Base-by-base conservation (phyloP, 2,113 vertebrate genomes). In the Mus spicilegus region DNA sequence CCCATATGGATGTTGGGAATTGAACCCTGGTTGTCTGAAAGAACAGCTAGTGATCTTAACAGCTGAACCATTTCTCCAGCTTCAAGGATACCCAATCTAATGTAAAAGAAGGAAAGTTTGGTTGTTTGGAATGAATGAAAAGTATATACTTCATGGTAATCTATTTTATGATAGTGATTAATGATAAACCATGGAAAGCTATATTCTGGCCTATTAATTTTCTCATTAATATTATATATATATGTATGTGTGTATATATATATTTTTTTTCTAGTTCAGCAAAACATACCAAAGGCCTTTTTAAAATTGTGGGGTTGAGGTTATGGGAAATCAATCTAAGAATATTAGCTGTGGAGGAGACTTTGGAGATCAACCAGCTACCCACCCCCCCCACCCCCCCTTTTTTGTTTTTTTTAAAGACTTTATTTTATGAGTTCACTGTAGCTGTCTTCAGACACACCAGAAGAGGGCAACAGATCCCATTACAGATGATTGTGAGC, bases 321-420 rank as follows among this genome's bases (percentile, higher is more conserved):
- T 96, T 96, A 75, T 92, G 88, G 81, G 93, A 89, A 94, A 93
- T 95, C 36, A 92, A 54, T 89, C 30, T 85, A 96, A 81, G 92
- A 94, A 86, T 96, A 90, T 90, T 90, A 88, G 63, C 63, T 87
- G 13, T 93, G 85, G 80, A 93, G 22, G 46, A 11, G 36, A 73
- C 36, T 88, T 58, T 73, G 36, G 51, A 58, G 69, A 61, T 65
- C 9, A 51, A 33, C 73, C n/a, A 14, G 81, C 42, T 86, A 42
- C 42, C 42, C 42, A n/a, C 42, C 42, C 42, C 42, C 42, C 42
- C 42, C 89, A 77, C 73, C 54, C 54, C 13, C 54, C 13, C 13
- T 3, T 54, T 54, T 12, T 54, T 12, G 12, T 54, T 12, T 54
- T 54, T 54, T 54, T 54, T 54, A 13, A 54, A 54, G 54, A 54